phyloP scores from a whole-genome alignment of 2,113 vertebrate genomes.

The Microtus richardsoni region DNA sequence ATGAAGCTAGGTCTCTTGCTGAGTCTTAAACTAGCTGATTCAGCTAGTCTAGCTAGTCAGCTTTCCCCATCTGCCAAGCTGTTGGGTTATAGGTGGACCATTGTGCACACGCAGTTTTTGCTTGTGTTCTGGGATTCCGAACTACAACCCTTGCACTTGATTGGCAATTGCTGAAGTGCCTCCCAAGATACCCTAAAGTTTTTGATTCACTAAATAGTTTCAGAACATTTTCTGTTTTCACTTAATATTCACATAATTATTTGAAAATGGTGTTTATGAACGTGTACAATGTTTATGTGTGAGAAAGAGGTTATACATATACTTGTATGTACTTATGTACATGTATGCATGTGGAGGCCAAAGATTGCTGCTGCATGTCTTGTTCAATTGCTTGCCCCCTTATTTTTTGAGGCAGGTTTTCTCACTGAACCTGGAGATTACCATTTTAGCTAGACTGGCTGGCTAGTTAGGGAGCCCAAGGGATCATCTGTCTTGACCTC shows the following conservation, averaged over 20 bases:
- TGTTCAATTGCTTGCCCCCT: not conserved
- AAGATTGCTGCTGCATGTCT: not conserved
- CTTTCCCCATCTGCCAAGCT: not conserved
- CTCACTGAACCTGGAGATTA: not conserved
- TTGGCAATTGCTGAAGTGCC: not conserved
- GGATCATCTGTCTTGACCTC: not conserved
- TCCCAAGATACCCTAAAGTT: no score
- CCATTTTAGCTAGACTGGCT: not conserved
- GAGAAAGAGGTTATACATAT: not conserved
- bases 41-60: not conserved
- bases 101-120: not conserved
- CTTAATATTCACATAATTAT: not conserved
- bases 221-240: not conserved
- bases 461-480: not conserved
- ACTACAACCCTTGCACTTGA: not conserved
- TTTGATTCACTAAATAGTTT: conserved; percentile 17
- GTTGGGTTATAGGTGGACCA: not conserved
- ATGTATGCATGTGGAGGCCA: not conserved
- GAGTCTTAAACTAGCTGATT: not conserved
- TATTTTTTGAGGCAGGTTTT: not conserved
- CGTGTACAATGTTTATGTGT: not conserved
- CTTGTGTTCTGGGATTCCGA: not conserved
- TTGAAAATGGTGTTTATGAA: not conserved
- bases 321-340: not conserved
- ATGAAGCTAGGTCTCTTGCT: not conserved